phyloP scores from a whole-genome alignment of 1,140 invertebrate genomes.

The Triops longicaudatus region DNA sequence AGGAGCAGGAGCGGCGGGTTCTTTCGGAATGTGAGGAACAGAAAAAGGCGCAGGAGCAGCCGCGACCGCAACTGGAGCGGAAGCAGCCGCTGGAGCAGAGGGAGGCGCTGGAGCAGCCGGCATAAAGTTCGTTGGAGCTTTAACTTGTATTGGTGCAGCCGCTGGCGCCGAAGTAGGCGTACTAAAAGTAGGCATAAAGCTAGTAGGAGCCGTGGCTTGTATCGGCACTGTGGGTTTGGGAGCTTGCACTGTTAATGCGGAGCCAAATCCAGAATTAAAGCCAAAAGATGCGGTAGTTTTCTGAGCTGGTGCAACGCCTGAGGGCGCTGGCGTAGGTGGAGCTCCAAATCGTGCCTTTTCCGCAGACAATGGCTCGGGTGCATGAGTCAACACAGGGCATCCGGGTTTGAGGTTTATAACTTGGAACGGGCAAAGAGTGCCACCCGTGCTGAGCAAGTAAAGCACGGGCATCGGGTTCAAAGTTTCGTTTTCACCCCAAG shows the following conservation, averaged over 20 bases:
- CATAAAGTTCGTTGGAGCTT: neutral
- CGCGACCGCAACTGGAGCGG: neutral
- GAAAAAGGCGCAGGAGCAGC: neutral
- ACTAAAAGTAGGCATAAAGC: neutral
- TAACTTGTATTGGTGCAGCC: neutral
- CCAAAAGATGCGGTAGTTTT: neutral
- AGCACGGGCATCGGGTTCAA: constrained; percentile 55
- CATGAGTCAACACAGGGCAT: constrained; percentile 46
- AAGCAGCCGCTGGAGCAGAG: neutral
- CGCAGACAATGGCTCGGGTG: constrained; percentile 46
- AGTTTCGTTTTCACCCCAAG: constrained; percentile 51
- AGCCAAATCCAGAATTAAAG: neutral
- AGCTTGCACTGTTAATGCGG: neutral
- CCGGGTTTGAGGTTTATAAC: constrained; percentile 53
- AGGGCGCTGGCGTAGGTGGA: neutral
- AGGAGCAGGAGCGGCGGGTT: neutral
- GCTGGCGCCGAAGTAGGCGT: neutral
- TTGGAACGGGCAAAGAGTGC: constrained; percentile 58
- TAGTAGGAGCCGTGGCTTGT: neutral
- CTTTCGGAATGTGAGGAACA: neutral
- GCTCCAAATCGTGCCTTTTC: constrained; percentile 12
- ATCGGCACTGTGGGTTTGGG: neutral
- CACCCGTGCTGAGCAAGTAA: constrained; percentile 58
- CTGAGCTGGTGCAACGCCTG: neutral
- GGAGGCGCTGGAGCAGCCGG: neutral